phyloP scores from a whole-genome alignment of 2,113 vertebrate species.

The Chunga burmeisteri region DNA sequence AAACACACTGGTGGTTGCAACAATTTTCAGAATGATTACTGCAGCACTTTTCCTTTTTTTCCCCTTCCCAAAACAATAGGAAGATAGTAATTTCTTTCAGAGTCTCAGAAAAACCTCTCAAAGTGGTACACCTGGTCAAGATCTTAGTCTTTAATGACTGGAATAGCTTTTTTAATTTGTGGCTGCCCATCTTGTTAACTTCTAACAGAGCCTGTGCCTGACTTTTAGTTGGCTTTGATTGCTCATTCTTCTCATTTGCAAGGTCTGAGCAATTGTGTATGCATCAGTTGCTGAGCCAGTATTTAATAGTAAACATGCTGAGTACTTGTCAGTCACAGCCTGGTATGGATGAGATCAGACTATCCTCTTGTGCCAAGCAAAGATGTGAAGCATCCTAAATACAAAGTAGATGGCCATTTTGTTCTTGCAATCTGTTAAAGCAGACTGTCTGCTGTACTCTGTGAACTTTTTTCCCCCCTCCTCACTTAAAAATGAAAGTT shows the following conservation, averaged over 20 bases:
- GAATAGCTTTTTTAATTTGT: background rate
- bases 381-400: constrained; percentile 39
- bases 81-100: background rate
- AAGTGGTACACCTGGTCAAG: background rate
- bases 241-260: background rate
- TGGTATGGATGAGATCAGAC: constrained; percentile 60
- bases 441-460: constrained; percentile 51
- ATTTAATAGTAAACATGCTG: constrained; percentile 42
- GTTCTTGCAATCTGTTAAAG: constrained; percentile 58
- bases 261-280: constrained; percentile 32
- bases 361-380: constrained; percentile 37
- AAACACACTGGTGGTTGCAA: background rate
- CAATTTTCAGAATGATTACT: background rate
- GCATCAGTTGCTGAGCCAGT: constrained; percentile 19
- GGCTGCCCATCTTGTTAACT: background rate
- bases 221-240: background rate
- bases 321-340: constrained; percentile 64
- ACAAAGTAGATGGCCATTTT: constrained; percentile 57
- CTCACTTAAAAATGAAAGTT: background rate
- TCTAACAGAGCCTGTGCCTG: background rate
- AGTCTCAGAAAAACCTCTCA: background rate
- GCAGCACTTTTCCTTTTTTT: background rate
- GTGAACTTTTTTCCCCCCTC: background rate
- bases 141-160: background rate
- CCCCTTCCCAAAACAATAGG: background rate